Conservation (phyloP, 2,797 vertebrate species). For the Graptemys geographica region DNA sequence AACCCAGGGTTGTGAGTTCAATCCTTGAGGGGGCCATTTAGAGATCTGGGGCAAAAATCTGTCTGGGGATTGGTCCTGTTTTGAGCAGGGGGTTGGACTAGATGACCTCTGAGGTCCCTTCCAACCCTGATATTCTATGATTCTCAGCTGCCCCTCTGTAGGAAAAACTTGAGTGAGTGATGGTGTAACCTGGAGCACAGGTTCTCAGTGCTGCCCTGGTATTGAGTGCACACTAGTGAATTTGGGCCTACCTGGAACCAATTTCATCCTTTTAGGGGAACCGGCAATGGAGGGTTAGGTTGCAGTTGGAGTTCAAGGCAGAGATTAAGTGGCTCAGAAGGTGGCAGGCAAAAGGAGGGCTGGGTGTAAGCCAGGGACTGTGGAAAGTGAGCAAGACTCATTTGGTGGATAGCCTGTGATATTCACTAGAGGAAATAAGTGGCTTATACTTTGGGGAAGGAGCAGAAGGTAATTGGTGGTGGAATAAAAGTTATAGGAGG, state of each 20-base stretch:
- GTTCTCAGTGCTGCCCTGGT: background rate
- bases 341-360: conserved; percentile 57
- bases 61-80: too few species aligned
- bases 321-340: conserved; percentile 55
- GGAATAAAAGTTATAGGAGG: background rate
- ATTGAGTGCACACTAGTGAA: background rate
- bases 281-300: background rate
- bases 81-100: too few species aligned
- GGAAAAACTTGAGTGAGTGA: background rate
- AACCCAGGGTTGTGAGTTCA: too few species aligned
- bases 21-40: too few species aligned
- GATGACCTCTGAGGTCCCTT: too few species aligned
- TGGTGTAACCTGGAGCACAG: background rate
- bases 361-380: conserved; percentile 37
- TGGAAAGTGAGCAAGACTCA: conserved; percentile 51
- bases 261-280: background rate
- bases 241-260: background rate
- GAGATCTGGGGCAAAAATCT: too few species aligned
- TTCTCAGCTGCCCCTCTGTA: background rate
- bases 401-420: background rate
- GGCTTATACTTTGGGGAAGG: background rate
- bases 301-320: background rate
- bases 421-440: background rate
- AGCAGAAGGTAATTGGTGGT: background rate
- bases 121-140: too few species aligned